Evolutionary conservation across 2,113 vertebrate species (phyloP), one percentile per base, ranked within the genome.

Genomic region (Hemicordylus capensis): DNA sequence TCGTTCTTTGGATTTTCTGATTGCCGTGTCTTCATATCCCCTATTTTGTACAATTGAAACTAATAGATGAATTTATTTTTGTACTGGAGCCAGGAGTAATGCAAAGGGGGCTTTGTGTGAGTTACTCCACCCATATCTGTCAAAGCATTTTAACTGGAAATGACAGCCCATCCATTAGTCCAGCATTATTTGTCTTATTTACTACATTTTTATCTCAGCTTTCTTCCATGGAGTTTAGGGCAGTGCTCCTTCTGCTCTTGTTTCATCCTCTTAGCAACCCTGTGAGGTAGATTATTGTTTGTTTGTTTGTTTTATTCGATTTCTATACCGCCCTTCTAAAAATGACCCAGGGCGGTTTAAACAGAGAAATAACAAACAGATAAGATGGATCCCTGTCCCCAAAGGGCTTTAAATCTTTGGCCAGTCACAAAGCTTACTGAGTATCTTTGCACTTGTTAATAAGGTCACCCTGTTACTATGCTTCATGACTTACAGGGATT

Each of bases 51-150:
- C 48, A 14, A 20, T 20, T 76, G 15, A 87, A 80, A 28, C 31
- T 86, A 87, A 59, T 87, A 81, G 89, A 77, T 87, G 85, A 86
- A 93, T 94, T 92, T 93, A 91, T 93, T 86, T 61, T 69, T 15
- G 24, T 63, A 80, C 24, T n/a, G 11, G 39, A 84, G 69, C 39
- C 72, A 39, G 61, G 31, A 73, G 6, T 74, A 61, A 64, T 37
- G 59, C 46, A 46, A 31, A 51, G 6, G 37, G 46, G 6, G 14
- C 48, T 26, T 22, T 22, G 37, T 34, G 31, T 37, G 66, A 19
- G 31, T 54, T 84, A 69, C 31, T 48, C 56, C 34, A 54, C n/a
- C 15, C 56, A 87, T 79, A 54, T 87, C 69, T 81, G 81, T 84
- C 79, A 59, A 78, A 58, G 63, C 73, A 77, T 9, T 54, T 58